Evolutionary conservation across 2,797 vertebrate genomes (phyloP).

Genomic region (Aulostomus chinensis): DNA sequence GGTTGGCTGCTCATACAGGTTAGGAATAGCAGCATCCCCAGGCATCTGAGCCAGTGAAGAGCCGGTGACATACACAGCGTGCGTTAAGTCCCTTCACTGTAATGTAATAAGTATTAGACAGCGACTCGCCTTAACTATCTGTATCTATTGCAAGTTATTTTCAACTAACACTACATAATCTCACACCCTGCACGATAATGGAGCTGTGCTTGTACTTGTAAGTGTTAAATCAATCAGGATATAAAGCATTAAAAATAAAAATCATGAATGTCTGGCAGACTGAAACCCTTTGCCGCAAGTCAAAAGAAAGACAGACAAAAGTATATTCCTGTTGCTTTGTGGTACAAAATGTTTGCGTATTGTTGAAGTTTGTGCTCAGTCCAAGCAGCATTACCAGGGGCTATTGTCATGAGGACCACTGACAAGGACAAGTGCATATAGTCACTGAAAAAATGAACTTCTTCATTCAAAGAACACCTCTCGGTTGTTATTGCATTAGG

Average conservation of each 20-base stretch:
- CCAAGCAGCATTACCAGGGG: constrained; percentile 65
- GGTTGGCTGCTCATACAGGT: constrained; percentile 8
- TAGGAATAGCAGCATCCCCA: constrained; percentile 21
- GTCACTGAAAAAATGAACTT: neutral
- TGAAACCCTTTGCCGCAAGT: constrained; percentile 70
- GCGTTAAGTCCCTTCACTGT: no score
- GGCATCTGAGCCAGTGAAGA: constrained; percentile 4
- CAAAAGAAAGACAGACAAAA: constrained; percentile 51
- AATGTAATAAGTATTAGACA: no score
- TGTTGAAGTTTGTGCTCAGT: constrained; percentile 65
- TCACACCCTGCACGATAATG: no score
- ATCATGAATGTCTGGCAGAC: constrained; percentile 55
- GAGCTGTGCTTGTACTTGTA: no score
- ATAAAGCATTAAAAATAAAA: neutral
- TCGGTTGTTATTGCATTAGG: constrained; percentile 3
- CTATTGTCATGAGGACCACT: constrained; percentile 71
- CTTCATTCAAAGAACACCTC: neutral
- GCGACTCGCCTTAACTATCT: no score
- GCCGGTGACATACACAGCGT: constrained; percentile 3
- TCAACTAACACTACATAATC: no score
- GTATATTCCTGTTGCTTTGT: constrained; percentile 56
- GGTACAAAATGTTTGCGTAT: constrained; percentile 61
- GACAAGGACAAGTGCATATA: constrained; percentile 41
- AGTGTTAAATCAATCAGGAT: neutral
- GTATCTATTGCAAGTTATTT: no score